These are phyloP conservation scores for Acrobeloides nanus DNA, from an alignment of 2,888 invertebrate genomes.

Conservation along the genomic window DNA sequence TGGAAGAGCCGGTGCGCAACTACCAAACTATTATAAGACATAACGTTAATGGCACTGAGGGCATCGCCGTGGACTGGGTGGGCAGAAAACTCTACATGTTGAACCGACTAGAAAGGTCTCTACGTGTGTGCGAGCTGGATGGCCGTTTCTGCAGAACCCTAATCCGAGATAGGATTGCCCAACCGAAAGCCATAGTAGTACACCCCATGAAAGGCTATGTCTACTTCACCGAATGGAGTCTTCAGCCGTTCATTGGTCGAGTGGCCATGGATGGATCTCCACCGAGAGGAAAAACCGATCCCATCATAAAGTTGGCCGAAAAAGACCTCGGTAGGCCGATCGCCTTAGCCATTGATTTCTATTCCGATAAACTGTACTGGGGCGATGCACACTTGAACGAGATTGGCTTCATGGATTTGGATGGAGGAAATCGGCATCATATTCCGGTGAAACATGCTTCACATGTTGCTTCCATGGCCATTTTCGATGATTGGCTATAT, in stretches of 20 bases:
- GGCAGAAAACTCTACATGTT: conserved; percentile 91
- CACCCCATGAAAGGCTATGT: conserved; percentile 72
- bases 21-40: conserved; percentile 79
- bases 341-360: conserved; percentile 88
- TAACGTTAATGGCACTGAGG: conserved; percentile 91
- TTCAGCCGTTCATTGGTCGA: conserved; percentile 85
- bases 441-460: conserved; percentile 44
- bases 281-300: conserved; percentile 53
- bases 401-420: conserved; percentile 76
- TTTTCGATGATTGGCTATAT: conserved; percentile 82
- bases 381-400: conserved; percentile 97
- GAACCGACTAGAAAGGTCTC: conserved; percentile 84
- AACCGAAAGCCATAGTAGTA: conserved; percentile 86
- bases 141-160: conserved; percentile 77
- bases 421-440: conserved; percentile 73
- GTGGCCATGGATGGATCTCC: conserved; percentile 88
- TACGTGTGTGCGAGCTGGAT: conserved; percentile 87
- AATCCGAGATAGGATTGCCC: conserved; percentile 71
- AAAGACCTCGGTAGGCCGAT: conserved; percentile 97
- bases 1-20: conserved; percentile 50
- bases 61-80: conserved; percentile 92
- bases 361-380: conserved; percentile 84
- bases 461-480: conserved; percentile 84
- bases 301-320: conserved; percentile 79
- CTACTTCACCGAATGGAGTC: conserved; percentile 84